Percentiles rank a stretch among this genome's conserved stretches.
phyloP scores from a whole-genome alignment of 2,113 vertebrate species.

The Lonchura striata region DNA sequence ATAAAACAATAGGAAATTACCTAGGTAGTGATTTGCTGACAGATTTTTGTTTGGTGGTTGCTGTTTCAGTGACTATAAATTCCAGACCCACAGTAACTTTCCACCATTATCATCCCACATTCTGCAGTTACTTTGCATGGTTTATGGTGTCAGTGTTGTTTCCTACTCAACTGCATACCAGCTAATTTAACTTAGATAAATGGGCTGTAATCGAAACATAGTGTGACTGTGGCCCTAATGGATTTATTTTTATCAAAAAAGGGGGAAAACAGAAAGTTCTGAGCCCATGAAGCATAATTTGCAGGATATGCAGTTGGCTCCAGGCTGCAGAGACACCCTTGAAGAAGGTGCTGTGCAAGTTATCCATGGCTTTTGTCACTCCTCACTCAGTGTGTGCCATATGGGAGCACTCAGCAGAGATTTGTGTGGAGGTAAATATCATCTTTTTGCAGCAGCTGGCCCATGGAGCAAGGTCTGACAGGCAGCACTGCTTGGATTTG shows the following conservation, averaged over 20 bases:
- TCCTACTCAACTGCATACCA: neutral
- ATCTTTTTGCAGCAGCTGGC: neutral
- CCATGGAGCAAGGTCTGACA: neutral
- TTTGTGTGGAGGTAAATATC: neutral
- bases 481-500: neutral
- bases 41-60: neutral
- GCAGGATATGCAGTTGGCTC: neutral
- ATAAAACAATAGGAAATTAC: constrained; percentile 4
- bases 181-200: constrained; percentile 52
- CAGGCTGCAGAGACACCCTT: neutral
- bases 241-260: neutral
- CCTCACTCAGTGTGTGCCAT: neutral
- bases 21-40: neutral
- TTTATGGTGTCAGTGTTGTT: neutral
- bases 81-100: neutral
- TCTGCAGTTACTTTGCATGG: neutral
- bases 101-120: neutral
- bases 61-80: neutral
- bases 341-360: neutral
- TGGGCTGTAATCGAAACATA: neutral
- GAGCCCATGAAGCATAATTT: neutral
- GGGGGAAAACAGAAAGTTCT: neutral
- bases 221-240: neutral
- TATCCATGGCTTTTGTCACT: neutral
- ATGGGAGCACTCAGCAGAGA: neutral